Conservation (phyloP, 2,797 vertebrate genomes). For the Acomys russatus region DNA sequence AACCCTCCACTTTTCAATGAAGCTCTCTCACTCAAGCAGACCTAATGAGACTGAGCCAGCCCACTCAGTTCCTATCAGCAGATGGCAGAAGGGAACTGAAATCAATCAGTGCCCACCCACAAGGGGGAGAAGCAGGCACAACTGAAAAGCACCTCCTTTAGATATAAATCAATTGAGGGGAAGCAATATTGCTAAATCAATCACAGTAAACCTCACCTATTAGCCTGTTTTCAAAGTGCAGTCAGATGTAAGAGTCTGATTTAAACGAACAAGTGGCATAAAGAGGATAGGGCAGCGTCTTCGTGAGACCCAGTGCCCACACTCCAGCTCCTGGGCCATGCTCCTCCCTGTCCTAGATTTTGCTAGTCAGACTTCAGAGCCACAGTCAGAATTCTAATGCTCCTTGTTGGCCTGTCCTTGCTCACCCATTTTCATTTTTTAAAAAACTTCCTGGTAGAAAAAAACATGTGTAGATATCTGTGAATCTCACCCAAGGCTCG, state of each 20-base stretch:
- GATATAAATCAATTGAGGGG: constrained; percentile 40
- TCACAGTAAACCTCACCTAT: neutral
- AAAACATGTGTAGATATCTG: neutral
- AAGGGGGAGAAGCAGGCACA: constrained; percentile 12
- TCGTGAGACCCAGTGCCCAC: neutral
- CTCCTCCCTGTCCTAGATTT: neutral
- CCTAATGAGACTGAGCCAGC: neutral
- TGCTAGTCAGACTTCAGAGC: neutral
- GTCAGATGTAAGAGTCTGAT: constrained; percentile 24
- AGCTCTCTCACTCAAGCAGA: constrained; percentile 20
- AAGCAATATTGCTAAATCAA: constrained; percentile 15
- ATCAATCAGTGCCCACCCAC: neutral
- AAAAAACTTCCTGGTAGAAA: neutral
- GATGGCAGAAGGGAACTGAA: constrained; percentile 41
- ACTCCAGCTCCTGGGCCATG: neutral
- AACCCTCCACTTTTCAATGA: constrained; percentile 40
- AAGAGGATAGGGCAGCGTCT: neutral
- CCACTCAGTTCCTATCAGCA: constrained; percentile 37
- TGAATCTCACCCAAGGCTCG: neutral
- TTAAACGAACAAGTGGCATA: constrained; percentile 38
- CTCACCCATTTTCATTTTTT: neutral
- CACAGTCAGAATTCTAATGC: no score
- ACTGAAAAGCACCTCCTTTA: constrained; percentile 63
- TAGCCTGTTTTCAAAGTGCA: constrained; percentile 11
- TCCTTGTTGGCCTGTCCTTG: neutral